Conservation (phyloP, 2,797 vertebrate genomes). For the Cynopterus sphinx region DNA sequence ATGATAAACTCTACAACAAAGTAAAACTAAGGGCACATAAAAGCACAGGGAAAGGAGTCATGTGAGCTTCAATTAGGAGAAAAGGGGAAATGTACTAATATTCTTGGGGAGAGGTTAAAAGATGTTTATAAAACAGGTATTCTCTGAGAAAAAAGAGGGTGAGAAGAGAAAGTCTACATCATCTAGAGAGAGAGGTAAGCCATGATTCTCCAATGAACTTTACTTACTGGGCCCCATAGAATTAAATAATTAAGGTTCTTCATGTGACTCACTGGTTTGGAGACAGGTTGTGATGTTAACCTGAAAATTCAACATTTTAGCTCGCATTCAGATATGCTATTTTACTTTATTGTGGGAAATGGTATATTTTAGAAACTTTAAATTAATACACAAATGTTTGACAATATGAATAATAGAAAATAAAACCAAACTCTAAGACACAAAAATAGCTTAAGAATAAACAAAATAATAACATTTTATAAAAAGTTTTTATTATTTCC, state of each 20-base stretch:
- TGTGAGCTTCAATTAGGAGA: neutral
- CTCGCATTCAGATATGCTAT: neutral
- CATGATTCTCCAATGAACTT: neutral
- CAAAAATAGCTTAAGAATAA: neutral
- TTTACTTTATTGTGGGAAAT: neutral
- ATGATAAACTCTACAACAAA: neutral
- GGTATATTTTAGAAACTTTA: neutral
- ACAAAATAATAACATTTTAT: neutral
- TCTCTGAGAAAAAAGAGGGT: neutral
- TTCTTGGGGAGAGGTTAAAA: neutral
- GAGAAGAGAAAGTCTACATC: neutral
- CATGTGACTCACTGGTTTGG: neutral
- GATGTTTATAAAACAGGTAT: neutral
- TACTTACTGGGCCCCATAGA: accelerated
- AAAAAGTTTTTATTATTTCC: neutral
- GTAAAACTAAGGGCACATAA: neutral
- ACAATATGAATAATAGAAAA: neutral
- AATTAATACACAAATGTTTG: neutral
- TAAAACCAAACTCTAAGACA: neutral
- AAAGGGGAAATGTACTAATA: neutral
- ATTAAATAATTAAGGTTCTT: neutral
- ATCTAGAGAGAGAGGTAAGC: neutral
- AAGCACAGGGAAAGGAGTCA: neutral
- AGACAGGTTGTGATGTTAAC: neutral
- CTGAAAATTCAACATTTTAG: neutral